A percentile compares a stretch with the other conserved stretches of the same genome.
These are phyloP conservation scores for Pogonomyrmex californicus DNA, from an alignment of 1,140 invertebrate species.

Conservation along the genomic window DNA sequence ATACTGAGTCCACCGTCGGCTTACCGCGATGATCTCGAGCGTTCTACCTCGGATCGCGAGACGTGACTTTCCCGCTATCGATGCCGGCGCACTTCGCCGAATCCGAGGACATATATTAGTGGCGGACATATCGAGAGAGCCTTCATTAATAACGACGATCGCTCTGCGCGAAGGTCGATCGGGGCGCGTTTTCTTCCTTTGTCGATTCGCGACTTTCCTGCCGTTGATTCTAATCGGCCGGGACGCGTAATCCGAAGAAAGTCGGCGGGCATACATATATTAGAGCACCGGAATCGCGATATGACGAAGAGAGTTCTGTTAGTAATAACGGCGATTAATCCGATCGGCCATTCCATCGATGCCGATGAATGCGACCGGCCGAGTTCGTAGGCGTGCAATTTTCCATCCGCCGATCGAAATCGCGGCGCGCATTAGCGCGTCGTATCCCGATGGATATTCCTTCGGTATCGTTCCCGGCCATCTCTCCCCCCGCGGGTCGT, in stretches of 20 bases:
- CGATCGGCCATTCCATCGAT: not conserved
- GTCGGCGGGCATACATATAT: constrained; percentile 32
- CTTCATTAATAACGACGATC: constrained; percentile 53
- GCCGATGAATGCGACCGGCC: not conserved
- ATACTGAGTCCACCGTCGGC: constrained; percentile 70
- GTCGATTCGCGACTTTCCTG: constrained; percentile 38
- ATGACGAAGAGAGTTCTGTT: constrained; percentile 37
- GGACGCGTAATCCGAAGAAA: constrained; percentile 25
- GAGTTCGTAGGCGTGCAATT: constrained; percentile 29
- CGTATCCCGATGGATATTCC: not conserved
- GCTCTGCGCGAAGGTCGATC: constrained; percentile 30
- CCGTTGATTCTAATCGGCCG: constrained; percentile 49
- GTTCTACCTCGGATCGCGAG: constrained; percentile 8
- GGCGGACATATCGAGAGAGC: constrained; percentile 72
- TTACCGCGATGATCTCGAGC: constrained; percentile 39
- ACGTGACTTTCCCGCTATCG: constrained; percentile 16
- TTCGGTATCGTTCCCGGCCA: not conserved
- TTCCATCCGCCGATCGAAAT: constrained; percentile 36
- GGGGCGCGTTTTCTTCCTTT: constrained; percentile 39
- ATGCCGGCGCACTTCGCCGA: constrained; percentile 47
- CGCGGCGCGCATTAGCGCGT: constrained; percentile 9
- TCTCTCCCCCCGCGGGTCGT: not conserved
- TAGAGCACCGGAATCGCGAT: constrained; percentile 52
- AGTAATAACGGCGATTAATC: constrained; percentile 59
- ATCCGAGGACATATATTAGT: constrained; percentile 74